phyloP scores from a whole-genome alignment of 2,113 vertebrate species.

The Scomber japonicus region DNA sequence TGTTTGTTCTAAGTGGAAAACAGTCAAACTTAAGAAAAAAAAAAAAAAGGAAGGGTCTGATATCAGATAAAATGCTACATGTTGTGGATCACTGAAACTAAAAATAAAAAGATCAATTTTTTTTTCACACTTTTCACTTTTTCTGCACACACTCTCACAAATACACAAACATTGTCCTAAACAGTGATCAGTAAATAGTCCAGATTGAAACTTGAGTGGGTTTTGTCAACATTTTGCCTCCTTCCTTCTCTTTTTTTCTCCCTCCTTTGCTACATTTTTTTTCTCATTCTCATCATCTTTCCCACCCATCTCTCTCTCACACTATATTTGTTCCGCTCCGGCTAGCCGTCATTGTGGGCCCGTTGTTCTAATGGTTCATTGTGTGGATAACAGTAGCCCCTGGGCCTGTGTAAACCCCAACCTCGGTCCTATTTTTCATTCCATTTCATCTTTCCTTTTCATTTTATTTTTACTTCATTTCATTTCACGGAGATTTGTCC shows the following conservation, averaged over 20 bases:
- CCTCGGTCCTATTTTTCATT: conserved; percentile 51
- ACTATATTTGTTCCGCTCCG: conserved; percentile 50
- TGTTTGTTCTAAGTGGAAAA: too few species aligned
- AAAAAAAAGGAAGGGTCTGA: too few species aligned
- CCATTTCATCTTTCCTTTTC: conserved; percentile 68
- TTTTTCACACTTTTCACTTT: background rate
- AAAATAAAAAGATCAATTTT: too few species aligned
- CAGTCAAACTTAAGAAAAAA: too few species aligned
- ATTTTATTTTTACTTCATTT: conserved; percentile 78
- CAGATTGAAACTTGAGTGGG: background rate
- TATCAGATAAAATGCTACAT: too few species aligned
- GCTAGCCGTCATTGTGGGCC: conserved; percentile 51
- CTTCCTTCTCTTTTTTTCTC: background rate
- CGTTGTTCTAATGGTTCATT: conserved; percentile 60
- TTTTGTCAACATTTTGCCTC: too few species aligned
- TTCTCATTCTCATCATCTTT: conserved; percentile 14
- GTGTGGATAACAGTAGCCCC: conserved; percentile 66
- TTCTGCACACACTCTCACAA: background rate
- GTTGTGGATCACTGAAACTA: too few species aligned
- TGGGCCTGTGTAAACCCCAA: conserved; percentile 55
- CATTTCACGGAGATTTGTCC: conserved; percentile 82
- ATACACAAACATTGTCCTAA: background rate
- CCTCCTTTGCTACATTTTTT: background rate
- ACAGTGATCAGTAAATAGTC: background rate
- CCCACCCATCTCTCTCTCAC: background rate